Evolutionary conservation across 1,140 invertebrate genomes (phyloP), one percentile per base, ranked within the genome.

Genomic region (Arctopsyche grandis): DNA sequence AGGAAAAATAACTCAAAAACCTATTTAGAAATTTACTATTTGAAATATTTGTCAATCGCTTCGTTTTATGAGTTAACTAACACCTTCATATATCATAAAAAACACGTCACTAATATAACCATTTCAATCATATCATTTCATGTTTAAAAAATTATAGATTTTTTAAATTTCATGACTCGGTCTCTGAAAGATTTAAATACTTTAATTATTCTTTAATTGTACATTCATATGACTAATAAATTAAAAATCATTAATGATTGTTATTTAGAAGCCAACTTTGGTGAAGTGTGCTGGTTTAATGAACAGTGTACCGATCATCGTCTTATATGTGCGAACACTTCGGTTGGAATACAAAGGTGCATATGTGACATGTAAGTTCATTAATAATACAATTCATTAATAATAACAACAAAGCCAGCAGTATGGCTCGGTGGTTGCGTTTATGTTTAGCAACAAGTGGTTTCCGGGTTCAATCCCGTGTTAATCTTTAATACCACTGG

Each of bases 241-340:
- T 52, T 14, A 52, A 52, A 5, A 14, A 14, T 52, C 12, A 12
- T 14, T 52, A 5, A 52, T 5, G 1, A 52, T 52, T 12, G 12
- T 14, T 21, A 66, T 66, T 1, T n/a, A 82, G 81, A 77, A 48
- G 79, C 71, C 7, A 22, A 43, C 4, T 80, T 76, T 21, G 77
- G 71, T 58, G 79, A 82, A 43, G 24, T 60, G 12, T 82, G 81
- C 60, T 79, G 66, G 79, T 82, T 80, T 43, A 3, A n/a, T n/a
- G 81, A 82, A 5, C 81, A 82, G 26, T 82, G 81, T 14, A 43
- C 24, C 5, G 79, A 82, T 60, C 56, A 79, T 21, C 46, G 79
- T 44, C 77, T 79, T 69, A 73, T 79, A 9, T 82, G 81, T 44
- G 70, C 24, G 0, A 48, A 43, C 19, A 69, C 58, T 22, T 63